Evolutionary conservation across 2,113 vertebrate species (phyloP).

Genomic region (Mionectes macconnelli): DNA sequence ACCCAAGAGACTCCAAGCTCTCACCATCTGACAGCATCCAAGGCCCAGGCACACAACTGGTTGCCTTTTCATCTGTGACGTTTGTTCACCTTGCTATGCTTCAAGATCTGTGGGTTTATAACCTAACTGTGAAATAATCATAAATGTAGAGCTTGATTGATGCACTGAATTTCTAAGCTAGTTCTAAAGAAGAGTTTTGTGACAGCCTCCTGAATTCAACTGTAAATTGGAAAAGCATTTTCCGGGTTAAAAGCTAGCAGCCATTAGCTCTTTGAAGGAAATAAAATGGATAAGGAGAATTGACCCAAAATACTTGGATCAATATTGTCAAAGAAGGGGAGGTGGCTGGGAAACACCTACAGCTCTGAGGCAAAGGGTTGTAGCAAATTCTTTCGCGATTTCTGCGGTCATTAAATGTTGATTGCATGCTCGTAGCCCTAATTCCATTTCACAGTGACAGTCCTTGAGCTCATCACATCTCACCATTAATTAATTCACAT

Average conservation of each 20-base stretch:
- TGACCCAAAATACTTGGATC: accelerated
- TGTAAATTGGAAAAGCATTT: not conserved
- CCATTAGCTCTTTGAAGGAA: not conserved
- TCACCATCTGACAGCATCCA: not conserved
- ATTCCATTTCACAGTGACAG: not conserved
- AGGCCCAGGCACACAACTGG: not conserved
- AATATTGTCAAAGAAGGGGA: not conserved
- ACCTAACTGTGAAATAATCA: not conserved
- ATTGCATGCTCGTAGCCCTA: accelerated
- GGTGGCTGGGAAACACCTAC: not conserved
- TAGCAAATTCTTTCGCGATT: accelerated
- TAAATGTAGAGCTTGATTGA: not conserved
- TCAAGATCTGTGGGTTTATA: not conserved
- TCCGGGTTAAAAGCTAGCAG: not conserved
- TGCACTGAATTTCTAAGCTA: not conserved
- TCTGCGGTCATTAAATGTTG: not conserved
- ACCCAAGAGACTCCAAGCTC: not conserved
- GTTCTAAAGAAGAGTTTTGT: not conserved
- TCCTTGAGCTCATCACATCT: not conserved
- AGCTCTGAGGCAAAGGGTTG: not conserved
- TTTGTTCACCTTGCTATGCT: not conserved
- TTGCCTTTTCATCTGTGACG: not conserved
- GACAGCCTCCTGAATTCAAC: not conserved
- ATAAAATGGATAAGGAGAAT: not conserved
- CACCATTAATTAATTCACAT: not conserved